Base-by-base conservation (phyloP, 2,888 invertebrate genomes). In the Drosophila pegasa region DNA sequence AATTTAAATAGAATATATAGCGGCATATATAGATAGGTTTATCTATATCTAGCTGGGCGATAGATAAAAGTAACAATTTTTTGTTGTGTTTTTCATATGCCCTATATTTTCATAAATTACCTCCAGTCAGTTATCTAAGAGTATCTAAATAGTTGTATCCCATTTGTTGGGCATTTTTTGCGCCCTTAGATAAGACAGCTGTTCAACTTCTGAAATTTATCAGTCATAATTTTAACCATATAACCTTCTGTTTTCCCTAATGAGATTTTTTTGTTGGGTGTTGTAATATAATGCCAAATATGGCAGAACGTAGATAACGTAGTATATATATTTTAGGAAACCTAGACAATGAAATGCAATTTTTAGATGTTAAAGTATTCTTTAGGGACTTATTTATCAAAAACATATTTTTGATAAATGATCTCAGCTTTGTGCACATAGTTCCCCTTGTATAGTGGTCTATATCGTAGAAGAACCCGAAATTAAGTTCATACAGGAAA, bases 61-160 rank as follows among this genome's bases (percentile, higher is more conserved):
- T 16, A 45, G 43, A 27, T 45, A 45, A 45, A n/a, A 45, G 27
- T 45, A 43, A 27, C 10, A 25, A 5, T 25, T 43, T 20, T 9
- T 27, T 16, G 9, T 45, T 27, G 10, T 10, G n/a, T 9, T 10
- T 0, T 4, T n/a, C 3, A 25, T 3, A 25, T 25, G n/a, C 9
- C n/a, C 43, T 25, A 45, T 10, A 16, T 10, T 25, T 43, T n/a
- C 22, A 25, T 16, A 43, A 27, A 45, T 12, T 10, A 22, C 2
- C 12, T 5, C 7, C 33, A 41, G 14, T 14, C 31, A 12, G 14
- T 20, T 55, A 43, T 55, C 18, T 31, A 35, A 35, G 56, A 33
- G 29, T 29, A 43, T 43, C 7, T 37, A 27, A 20, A 20, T 27
- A 5, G 14, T 20, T 41, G n/a, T 33, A 33, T n/a, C 31, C 55